Base-by-base conservation (phyloP, 2,113 vertebrate species). In the Macquaria ambigua region DNA sequence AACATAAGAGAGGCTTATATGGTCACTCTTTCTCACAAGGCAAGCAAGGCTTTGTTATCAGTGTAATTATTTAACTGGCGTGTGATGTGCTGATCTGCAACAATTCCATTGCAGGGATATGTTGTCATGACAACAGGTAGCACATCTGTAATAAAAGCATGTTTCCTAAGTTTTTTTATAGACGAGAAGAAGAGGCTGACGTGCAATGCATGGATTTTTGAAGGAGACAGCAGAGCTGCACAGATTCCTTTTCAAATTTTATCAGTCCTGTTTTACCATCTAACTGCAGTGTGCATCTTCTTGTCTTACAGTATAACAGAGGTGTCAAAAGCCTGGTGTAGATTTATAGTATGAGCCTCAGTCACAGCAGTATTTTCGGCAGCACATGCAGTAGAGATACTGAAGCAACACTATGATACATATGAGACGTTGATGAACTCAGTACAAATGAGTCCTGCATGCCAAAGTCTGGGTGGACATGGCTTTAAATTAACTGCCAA, bases 91-190 rank as follows among this genome's bases (percentile, higher is more conserved):
- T n/a, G 41, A 82, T 78, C n/a, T 78, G 12, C 52, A 62, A 77
- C 64, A 68, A 9, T 41, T 83, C 79, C 52, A 81, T 52, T 81
- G 64, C 75, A 77, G 75, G 48, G 70, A 73, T 53, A 67, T 70
- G 90, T 93, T 91, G 91, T 91, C 93, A 94, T 94, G 93, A 90
- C 91, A 92, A 87, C 89, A 90, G 88, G 74, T 78, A 66, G 41
- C 75, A 86, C 41, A 81, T 85, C 62, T 39, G 72, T 37, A 53
- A 56, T 55, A 41, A 81, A 59, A 71, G 64, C 18, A 21, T 74
- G 31, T 58, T 68, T 52, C 43, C 23, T 41, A 16, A 8, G 52
- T 50, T 8, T 58, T 63, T 55, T 56, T 23, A 50, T 6, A 50
- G 34, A 78, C 10, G 1, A 69, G 68, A 67, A 43, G 23, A 50